Percentiles rank a stretch among this genome's conserved stretches.
phyloP scores from a whole-genome alignment of 2,797 vertebrate genomes.

The Phyllotis vaccarum region DNA sequence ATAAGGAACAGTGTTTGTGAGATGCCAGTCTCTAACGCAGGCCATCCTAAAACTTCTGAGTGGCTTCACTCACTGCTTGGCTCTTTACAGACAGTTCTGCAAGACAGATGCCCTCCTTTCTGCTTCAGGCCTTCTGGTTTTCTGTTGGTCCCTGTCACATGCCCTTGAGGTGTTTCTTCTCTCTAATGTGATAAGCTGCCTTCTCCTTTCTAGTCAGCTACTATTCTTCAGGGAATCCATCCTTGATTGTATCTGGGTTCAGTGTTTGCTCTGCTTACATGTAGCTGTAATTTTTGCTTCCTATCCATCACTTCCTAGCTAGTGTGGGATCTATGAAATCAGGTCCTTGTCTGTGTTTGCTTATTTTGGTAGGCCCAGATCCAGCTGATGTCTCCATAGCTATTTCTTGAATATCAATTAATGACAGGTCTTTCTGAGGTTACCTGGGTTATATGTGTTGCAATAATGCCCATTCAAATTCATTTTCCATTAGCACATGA shows the following conservation, averaged over 20 bases:
- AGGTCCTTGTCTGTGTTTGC: neutral
- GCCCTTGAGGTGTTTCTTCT: neutral
- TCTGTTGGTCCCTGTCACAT: neutral
- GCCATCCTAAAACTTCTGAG: neutral
- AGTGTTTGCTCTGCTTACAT: neutral
- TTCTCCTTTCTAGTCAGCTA: neutral
- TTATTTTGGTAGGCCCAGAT: neutral
- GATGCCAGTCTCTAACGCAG: neutral
- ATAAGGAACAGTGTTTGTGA: neutral
- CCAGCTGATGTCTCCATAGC: neutral
- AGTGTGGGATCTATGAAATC: neutral
- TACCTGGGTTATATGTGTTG: neutral
- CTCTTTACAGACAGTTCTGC: neutral
- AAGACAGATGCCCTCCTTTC: neutral
- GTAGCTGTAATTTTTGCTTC: neutral
- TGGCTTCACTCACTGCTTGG: neutral
- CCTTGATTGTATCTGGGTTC: neutral
- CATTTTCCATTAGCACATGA: neutral
- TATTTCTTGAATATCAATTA: conserved; percentile 2
- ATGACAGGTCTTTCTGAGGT: neutral
- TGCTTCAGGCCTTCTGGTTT: neutral
- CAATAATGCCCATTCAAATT: neutral
- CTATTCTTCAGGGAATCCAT: neutral
- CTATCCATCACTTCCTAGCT: neutral
- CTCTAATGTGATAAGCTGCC: neutral